Base-by-base conservation (phyloP, 2,888 invertebrate species). In the Therioaphis trifolii region DNA sequence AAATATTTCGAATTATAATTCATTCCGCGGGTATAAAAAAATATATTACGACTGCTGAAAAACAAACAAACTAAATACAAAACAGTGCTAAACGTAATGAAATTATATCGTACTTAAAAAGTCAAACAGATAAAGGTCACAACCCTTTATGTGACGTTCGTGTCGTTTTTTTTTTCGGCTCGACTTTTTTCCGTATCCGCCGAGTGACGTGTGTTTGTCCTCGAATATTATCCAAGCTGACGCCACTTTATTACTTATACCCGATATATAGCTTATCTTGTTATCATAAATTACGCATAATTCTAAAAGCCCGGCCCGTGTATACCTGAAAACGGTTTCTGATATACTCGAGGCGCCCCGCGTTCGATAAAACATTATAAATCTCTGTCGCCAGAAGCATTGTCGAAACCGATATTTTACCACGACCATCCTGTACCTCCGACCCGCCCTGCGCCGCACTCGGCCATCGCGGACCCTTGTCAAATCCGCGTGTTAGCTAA, bases 221-320 rank as follows among this genome's bases (percentile, higher is more conserved):
- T 49, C 29, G 46, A 63, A 77, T 66, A 77, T 63, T 77, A 49
- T 66, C 49, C 77, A 49, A 29, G 21, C 63, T 49, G 63, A 66
- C 46, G 76, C 63, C 46, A 76, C 63, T 63, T 77, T 66, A 49
- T 49, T 63, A 63, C 63, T 61, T 46, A 24, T 71, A 49, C 11
- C 3, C 5, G 0, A n/a, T 49, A 66, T 49, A 35, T 21, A 29
- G 63, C 7, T 76, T 76, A 76, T 76, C 76, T 77, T 63, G 63
- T 77, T 77, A 77, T 77, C 77, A 77, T 66, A 66, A 77, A 77
- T 77, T 77, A 77, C 49, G 63, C 63, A 49, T 77, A 77, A 66
- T 77, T 77, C 63, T 49, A 35, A 66, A 77, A 63, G 46, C 63
- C 63, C 29, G 29, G 77, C 43, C 49, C 49, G 2, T 2, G 43